phyloP scores from a whole-genome alignment of 2,888 invertebrate species.

The Piscicola geometra region DNA sequence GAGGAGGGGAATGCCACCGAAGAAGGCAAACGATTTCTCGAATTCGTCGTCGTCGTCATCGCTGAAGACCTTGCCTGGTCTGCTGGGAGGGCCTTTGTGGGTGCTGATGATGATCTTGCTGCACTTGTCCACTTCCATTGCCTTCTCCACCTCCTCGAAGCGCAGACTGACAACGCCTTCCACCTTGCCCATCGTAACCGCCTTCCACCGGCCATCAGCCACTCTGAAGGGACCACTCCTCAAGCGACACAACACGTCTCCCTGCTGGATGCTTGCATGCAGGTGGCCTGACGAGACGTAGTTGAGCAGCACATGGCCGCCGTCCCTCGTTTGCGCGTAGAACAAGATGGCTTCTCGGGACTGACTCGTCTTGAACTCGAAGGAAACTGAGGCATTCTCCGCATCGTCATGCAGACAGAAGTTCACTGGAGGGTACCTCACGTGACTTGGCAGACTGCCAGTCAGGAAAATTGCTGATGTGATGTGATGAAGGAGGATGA shows the following conservation, averaged over 20 bases:
- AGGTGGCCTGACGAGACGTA: slow-evolving; percentile 57
- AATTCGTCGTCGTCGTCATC: background rate
- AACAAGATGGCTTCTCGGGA: slow-evolving; percentile 68
- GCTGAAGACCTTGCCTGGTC: slow-evolving; percentile 45
- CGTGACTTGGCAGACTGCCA: slow-evolving; percentile 47
- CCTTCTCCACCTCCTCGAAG: slow-evolving; percentile 46
- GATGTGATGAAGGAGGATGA: too few relatives aligned
- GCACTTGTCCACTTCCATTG: slow-evolving; percentile 9
- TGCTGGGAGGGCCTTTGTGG: slow-evolving; percentile 40
- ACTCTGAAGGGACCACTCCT: slow-evolving; percentile 54
- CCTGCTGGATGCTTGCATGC: slow-evolving; percentile 62
- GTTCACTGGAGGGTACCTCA: slow-evolving; percentile 52
- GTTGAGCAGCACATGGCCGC: slow-evolving; percentile 80
- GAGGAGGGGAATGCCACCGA: slow-evolving; percentile 50
- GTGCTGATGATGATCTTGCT: background rate
- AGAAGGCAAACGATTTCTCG: slow-evolving; percentile 50
- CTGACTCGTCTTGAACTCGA: slow-evolving; percentile 50
- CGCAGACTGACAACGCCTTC: slow-evolving; percentile 50
- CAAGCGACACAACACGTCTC: slow-evolving; percentile 46
- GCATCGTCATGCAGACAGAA: slow-evolving; percentile 45
- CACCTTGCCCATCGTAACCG: slow-evolving; percentile 69
- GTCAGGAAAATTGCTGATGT: background rate
- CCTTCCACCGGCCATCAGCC: slow-evolving; percentile 87
- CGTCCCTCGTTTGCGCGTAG: slow-evolving; percentile 83
- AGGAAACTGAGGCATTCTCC: slow-evolving; percentile 48